Evolutionary conservation across 1,140 invertebrate species (phyloP).

Genomic region (Berghia stephanieae): DNA sequence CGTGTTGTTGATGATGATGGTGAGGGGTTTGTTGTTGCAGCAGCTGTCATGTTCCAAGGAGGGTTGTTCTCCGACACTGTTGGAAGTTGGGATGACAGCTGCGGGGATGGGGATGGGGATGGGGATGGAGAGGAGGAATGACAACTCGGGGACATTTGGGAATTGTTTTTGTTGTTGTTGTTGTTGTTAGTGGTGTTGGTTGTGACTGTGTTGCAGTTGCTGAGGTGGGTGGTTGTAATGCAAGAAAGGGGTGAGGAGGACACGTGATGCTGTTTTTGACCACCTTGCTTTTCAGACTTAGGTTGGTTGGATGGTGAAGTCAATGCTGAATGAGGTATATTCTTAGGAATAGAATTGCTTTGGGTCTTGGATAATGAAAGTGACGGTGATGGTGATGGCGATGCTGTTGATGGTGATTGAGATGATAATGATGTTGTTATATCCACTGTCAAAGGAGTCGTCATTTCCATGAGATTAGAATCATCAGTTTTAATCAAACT

Average conservation of each 20-base stretch:
- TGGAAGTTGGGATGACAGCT: slow-evolving; percentile 24
- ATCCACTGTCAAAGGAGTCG: background rate
- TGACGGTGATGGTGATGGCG: background rate
- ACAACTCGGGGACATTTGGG: background rate
- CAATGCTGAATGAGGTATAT: background rate
- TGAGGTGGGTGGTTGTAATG: slow-evolving; percentile 5
- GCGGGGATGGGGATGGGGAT: background rate
- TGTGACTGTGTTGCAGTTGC: slow-evolving; percentile 7
- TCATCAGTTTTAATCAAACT: too few species aligned
- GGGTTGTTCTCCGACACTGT: slow-evolving; percentile 33
- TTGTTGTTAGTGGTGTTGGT: background rate
- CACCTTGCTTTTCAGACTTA: slow-evolving; percentile 36
- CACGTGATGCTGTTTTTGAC: slow-evolving; percentile 40
- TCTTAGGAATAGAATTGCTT: background rate
- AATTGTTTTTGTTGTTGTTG: background rate
- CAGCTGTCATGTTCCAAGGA: background rate
- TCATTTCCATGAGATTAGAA: too few species aligned
- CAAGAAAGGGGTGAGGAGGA: slow-evolving; percentile 38
- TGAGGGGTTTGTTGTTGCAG: background rate
- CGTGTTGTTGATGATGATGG: too few species aligned
- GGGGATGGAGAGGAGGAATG: background rate
- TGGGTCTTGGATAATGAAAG: background rate
- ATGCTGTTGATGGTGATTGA: too few species aligned
- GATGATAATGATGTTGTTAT: background rate
- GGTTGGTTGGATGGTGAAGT: background rate